Evolutionary conservation across 2,113 vertebrate species (phyloP).

Genomic region (Bubo bubo): DNA sequence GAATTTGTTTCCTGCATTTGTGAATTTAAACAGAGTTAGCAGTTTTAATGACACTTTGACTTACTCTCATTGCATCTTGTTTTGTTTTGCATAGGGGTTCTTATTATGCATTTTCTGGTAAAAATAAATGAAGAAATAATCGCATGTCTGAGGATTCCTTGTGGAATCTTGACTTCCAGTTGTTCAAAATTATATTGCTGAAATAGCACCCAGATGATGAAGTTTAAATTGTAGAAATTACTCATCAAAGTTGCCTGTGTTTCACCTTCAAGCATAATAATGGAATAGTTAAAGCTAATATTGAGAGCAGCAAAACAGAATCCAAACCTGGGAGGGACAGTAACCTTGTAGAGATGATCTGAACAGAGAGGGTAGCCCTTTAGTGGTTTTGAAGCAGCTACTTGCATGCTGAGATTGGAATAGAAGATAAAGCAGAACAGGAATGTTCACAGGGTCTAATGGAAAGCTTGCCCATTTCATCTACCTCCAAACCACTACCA

Average conservation of each 20-base stretch:
- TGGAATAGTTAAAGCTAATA: neutral
- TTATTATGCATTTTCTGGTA: neutral
- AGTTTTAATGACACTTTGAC: neutral
- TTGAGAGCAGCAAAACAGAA: neutral
- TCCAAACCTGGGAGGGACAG: neutral
- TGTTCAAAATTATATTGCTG: neutral
- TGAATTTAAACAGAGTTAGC: neutral
- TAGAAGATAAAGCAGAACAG: neutral
- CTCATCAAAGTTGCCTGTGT: neutral
- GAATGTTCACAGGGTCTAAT: neutral
- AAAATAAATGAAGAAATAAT: neutral
- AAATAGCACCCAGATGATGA: neutral
- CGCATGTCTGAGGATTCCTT: neutral
- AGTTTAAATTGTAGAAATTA: neutral
- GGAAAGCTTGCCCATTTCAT: neutral
- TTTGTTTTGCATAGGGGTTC: neutral
- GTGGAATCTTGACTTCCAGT: neutral
- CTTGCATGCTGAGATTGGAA: neutral
- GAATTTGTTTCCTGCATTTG: neutral
- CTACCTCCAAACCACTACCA: neutral
- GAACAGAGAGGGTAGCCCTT: neutral
- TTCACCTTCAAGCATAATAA: neutral
- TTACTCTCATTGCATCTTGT: neutral
- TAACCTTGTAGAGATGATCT: neutral
- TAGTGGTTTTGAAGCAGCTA: neutral